A percentile compares a stretch with the other conserved stretches of the same genome.
These are phyloP conservation scores for Ploceus nigricollis DNA, from an alignment of 2,113 vertebrate species.

Conservation along the genomic window DNA sequence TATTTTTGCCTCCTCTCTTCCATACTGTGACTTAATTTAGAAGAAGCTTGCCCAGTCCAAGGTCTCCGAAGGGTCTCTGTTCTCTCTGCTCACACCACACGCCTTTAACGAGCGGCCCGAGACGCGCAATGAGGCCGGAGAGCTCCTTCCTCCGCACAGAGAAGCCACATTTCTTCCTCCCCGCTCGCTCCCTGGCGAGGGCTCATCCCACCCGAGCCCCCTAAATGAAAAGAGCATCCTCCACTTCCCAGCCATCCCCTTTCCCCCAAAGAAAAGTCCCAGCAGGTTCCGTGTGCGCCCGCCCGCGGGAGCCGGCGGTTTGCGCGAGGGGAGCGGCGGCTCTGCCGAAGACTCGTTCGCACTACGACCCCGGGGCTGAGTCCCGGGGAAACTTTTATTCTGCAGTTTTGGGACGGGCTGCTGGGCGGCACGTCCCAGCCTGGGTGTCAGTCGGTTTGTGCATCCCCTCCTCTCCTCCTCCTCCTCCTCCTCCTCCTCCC, in stretches of 20 bases:
- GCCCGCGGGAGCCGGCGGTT: constrained; percentile 13
- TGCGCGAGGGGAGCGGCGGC: constrained; percentile 32
- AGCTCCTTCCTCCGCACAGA: background rate
- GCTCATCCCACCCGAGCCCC: background rate
- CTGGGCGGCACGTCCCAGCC: constrained; percentile 85
- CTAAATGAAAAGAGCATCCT: background rate
- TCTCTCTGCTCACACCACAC: background rate
- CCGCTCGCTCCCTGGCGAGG: background rate
- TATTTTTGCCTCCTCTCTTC: constrained; percentile 74
- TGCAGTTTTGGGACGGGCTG: constrained; percentile 80
- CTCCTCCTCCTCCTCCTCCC: background rate
- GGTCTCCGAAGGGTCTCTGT: constrained; percentile 4
- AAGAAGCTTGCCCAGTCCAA: constrained; percentile 63
- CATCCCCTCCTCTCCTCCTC: background rate
- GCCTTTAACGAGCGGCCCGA: background rate
- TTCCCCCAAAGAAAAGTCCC: background rate
- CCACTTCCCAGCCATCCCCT: background rate
- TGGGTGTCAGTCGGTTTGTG: constrained; percentile 45
- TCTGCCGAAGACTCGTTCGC: constrained; percentile 63
- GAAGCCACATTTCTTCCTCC: background rate
- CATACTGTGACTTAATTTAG: constrained; percentile 73
- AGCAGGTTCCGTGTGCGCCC: background rate
- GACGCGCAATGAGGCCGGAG: background rate
- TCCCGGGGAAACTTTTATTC: constrained; percentile 72
- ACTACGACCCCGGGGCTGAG: constrained; percentile 74